Evolutionary conservation across 2,888 invertebrate species (phyloP).

Genomic region (Dasysyrphus tricinctus): DNA sequence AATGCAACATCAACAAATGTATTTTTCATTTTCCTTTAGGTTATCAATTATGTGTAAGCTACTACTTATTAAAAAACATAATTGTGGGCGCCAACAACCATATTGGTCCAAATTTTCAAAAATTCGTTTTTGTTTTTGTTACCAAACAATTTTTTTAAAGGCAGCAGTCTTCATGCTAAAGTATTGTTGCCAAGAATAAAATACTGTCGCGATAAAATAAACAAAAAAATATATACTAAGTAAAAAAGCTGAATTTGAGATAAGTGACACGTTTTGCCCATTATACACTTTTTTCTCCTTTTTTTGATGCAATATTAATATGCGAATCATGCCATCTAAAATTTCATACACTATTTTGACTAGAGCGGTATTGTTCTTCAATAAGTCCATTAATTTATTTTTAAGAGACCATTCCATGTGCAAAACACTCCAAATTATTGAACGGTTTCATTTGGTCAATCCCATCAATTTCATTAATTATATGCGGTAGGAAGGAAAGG

Average conservation of each 20-base stretch:
- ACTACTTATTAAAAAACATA: neutral
- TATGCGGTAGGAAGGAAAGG: conserved; percentile 37
- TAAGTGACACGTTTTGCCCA: conserved; percentile 25
- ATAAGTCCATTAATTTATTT: conserved; percentile 43
- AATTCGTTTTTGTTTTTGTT: neutral
- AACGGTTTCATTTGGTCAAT: conserved; percentile 29
- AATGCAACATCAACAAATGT: neutral
- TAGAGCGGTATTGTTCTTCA: conserved; percentile 63
- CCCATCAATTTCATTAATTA: conserved; percentile 32
- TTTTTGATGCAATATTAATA: conserved; percentile 40
- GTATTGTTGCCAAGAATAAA: neutral
- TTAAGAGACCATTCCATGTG: conserved; percentile 19
- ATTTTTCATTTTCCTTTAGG: neutral
- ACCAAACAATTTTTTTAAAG: neutral
- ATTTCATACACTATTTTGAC: conserved; percentile 68
- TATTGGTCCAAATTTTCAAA: conserved; percentile 20
- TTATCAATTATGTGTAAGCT: conserved; percentile 10
- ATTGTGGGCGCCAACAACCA: conserved; percentile 23
- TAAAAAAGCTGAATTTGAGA: conserved; percentile 27
- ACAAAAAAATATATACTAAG: conserved; percentile 1
- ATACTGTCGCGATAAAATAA: neutral
- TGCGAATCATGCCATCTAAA: conserved; percentile 57
- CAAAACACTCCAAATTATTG: conserved; percentile 42
- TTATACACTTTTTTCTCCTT: conserved; percentile 3
- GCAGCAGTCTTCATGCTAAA: conserved; percentile 38